These are phyloP conservation scores for Turnix velox DNA, from an alignment of 2,113 vertebrate genomes.

Conservation along the genomic window DNA sequence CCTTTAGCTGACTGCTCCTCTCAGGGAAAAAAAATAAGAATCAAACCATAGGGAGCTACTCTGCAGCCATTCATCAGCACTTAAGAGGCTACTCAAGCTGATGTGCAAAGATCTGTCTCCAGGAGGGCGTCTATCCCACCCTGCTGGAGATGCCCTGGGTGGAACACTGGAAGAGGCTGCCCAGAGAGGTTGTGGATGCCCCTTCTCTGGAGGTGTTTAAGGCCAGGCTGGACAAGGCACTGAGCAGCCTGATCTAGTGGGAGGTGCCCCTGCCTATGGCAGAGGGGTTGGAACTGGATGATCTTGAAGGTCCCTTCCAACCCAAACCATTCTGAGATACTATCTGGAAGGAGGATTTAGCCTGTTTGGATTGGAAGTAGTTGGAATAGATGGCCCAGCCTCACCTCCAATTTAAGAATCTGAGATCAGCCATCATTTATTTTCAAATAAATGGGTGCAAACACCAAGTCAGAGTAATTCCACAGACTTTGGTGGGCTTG, in stretches of 20 bases:
- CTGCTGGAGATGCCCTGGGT: not conserved
- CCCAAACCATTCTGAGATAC: no score
- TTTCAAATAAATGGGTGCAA: no score
- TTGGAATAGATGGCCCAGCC: not conserved
- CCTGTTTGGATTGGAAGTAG: not conserved
- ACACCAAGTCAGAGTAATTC: slow-evolving; percentile 52
- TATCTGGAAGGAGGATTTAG: not conserved
- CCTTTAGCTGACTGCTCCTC: not conserved
- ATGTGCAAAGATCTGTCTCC: not conserved
- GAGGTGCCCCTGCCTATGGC: no score
- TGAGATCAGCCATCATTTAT: not conserved
- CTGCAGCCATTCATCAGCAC: not conserved
- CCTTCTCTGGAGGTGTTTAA: no score
- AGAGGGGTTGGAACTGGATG: no score
- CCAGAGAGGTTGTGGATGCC: no score
- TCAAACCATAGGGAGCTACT: not conserved
- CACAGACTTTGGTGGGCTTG: not conserved
- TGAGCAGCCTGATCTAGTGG: no score
- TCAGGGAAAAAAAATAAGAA: not conserved
- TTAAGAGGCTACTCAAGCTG: not conserved
- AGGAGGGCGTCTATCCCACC: not conserved
- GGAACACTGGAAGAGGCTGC: no score
- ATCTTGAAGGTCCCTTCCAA: no score
- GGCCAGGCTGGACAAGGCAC: no score
- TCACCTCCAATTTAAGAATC: not conserved